phyloP scores from a whole-genome alignment of 2,888 invertebrate genomes.

The Serrognathus titanus region DNA sequence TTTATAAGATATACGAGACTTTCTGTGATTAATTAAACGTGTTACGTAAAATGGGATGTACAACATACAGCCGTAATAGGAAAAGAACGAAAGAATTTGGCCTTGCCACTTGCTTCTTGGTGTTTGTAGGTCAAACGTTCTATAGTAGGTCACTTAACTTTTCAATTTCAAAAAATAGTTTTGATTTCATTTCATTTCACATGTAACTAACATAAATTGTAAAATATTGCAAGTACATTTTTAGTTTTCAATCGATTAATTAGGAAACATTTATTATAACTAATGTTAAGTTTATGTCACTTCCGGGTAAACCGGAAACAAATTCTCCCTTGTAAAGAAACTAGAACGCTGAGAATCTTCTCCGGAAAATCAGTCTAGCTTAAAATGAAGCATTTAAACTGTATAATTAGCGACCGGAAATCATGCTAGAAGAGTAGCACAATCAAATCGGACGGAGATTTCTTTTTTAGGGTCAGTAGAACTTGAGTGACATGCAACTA shows the following conservation, averaged over 20 bases:
- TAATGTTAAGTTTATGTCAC: too few species aligned
- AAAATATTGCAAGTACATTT: too few species aligned
- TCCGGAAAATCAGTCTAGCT: too few species aligned
- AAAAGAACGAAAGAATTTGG: slow-evolving; percentile 20
- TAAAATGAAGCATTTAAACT: too few species aligned
- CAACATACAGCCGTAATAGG: not conserved
- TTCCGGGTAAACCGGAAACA: too few species aligned
- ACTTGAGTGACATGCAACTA: slow-evolving; percentile 20
- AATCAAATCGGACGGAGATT: not conserved
- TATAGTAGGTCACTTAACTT: slow-evolving; percentile 32
- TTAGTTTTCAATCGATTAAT: too few species aligned
- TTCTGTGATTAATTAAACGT: not conserved
- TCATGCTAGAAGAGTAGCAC: too few species aligned
- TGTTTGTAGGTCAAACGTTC: slow-evolving; percentile 29
- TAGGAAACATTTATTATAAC: too few species aligned
- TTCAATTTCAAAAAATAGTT: slow-evolving; percentile 42
- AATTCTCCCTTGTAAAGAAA: too few species aligned
- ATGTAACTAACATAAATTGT: not conserved
- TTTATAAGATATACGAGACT: not conserved
- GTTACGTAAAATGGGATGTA: not conserved
- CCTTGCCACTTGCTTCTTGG: slow-evolving; percentile 19
- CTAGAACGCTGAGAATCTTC: too few species aligned
- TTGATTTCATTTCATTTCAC: slow-evolving; percentile 36
- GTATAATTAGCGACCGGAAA: too few species aligned
- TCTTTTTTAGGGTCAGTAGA: slow-evolving; percentile 22